Conservation (phyloP, 2,888 invertebrate genomes). For the Bhutanitis thaidina region DNA sequence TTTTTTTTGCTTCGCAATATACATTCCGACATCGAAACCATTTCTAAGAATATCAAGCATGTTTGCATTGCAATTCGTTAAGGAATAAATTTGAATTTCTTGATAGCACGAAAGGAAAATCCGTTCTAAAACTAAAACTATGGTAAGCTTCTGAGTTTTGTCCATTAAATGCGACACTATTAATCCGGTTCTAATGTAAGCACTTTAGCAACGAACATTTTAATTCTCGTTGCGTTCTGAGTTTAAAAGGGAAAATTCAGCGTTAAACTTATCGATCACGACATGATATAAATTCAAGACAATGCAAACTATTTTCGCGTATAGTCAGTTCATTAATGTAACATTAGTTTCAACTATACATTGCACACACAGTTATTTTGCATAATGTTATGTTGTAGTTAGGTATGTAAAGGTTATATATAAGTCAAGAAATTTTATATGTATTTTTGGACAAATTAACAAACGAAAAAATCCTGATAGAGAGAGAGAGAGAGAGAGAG, state of each 20-base stretch:
- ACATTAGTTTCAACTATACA: constrained; percentile 8
- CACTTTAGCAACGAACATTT: constrained; percentile 12
- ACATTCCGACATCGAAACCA: constrained; percentile 1
- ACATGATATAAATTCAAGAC: constrained; percentile 24
- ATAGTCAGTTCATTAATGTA: constrained; percentile 20
- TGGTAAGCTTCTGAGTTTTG: background rate
- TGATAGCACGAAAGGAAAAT: constrained; percentile 13
- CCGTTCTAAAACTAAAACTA: background rate
- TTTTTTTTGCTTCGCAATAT: background rate
- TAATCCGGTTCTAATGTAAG: background rate
- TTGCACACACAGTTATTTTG: background rate
- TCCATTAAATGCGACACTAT: background rate
- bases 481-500: too few relatives aligned
- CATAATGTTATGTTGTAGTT: too few relatives aligned
- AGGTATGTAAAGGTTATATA: too few relatives aligned
- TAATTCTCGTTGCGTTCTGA: constrained; percentile 15
- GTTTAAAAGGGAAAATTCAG: constrained; percentile 25
- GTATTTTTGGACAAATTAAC: too few relatives aligned
- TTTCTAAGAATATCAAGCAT: constrained; percentile 2
- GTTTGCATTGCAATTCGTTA: background rate
- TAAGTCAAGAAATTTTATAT: too few relatives aligned
- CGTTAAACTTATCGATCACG: constrained; percentile 22
- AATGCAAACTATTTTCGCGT: constrained; percentile 23
- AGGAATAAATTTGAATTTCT: constrained; percentile 13
- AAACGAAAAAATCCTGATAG: too few relatives aligned